These are phyloP conservation scores for Lota lota DNA, from an alignment of 2,113 vertebrate genomes.

Conservation along the genomic window DNA sequence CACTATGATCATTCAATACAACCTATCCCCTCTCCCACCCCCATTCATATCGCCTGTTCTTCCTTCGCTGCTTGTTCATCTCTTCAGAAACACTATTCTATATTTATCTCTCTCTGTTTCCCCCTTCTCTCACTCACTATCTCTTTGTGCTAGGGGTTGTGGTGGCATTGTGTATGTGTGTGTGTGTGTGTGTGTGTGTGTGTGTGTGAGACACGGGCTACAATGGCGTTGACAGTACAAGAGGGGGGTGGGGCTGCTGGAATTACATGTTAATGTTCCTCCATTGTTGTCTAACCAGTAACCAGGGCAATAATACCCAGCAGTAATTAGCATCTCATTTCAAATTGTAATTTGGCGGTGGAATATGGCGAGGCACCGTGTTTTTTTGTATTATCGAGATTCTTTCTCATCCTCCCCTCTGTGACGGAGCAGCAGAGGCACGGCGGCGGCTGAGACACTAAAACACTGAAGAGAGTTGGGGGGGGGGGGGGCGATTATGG, in stretches of 20 bases:
- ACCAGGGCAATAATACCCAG: constrained; percentile 73
- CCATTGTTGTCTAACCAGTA: constrained; percentile 79
- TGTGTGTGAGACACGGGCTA: constrained; percentile 8
- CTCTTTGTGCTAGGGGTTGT: constrained; percentile 1
- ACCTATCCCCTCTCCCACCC: constrained; percentile 10
- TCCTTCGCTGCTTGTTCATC: too few relatives aligned
- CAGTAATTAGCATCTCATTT: constrained; percentile 79
- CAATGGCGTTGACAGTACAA: constrained; percentile 23
- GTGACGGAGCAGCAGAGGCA: constrained; percentile 19
- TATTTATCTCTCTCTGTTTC: constrained; percentile 11
- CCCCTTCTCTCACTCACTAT: constrained; percentile 8
- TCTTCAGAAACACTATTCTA: too few relatives aligned
- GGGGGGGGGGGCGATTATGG: constrained; percentile 50
- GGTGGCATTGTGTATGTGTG: constrained; percentile 12
- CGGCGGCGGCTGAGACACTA: constrained; percentile 45
- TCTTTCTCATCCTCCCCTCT: constrained; percentile 25
- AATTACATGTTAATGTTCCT: constrained; percentile 76
- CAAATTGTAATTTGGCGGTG: constrained; percentile 71
- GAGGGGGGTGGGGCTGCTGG: constrained; percentile 43
- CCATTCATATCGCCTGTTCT: too few relatives aligned
- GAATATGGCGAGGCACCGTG: constrained; percentile 59
- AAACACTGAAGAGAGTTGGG: constrained; percentile 49
- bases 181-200: constrained; percentile 6
- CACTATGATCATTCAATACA: too few relatives aligned
- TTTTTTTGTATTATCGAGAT: constrained; percentile 50